Percentiles rank a stretch among this genome's conserved stretches.
Conservation (phyloP, 1,140 invertebrate species). For the Ips nitidus region DNA sequence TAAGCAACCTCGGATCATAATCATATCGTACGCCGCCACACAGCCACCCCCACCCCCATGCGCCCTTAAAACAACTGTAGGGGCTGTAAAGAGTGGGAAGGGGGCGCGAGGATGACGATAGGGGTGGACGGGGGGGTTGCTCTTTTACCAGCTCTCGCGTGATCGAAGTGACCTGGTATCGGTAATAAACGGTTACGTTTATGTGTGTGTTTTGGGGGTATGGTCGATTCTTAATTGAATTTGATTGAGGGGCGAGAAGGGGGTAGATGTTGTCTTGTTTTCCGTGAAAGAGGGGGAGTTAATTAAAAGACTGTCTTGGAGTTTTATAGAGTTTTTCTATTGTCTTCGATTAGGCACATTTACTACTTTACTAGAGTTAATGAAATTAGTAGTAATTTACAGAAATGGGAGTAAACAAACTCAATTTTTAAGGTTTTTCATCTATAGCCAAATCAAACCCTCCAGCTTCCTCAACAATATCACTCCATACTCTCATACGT, state of each 20-base stretch:
- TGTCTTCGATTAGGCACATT: no score
- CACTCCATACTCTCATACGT: conserved; percentile 30
- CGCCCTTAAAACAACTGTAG: conserved; percentile 31
- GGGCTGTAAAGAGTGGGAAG: conserved; percentile 20
- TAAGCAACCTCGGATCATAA: conserved; percentile 50
- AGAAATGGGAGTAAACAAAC: not conserved
- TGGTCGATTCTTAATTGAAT: conserved; percentile 5
- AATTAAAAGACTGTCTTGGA: no score
- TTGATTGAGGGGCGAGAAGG: no score
- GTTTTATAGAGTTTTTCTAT: no score
- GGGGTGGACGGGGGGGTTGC: conserved; percentile 40
- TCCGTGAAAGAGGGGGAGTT: no score
- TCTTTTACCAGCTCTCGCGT: conserved; percentile 46
- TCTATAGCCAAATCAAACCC: not conserved
- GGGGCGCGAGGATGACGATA: conserved; percentile 41
- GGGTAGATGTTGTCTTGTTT: no score
- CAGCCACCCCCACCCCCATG: conserved; percentile 18
- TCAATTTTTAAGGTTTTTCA: not conserved
- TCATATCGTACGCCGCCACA: conserved; percentile 48
- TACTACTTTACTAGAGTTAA: no score
- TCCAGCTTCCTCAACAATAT: conserved; percentile 19
- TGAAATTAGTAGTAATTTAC: no score
- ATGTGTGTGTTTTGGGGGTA: conserved; percentile 10
- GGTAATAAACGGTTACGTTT: conserved; percentile 41
- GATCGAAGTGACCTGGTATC: conserved; percentile 45